Percentiles rank a stretch among this genome's conserved stretches.
These are phyloP conservation scores for Sebastes variabilis DNA, from an alignment of 2,797 vertebrate species.

Conservation along the genomic window DNA sequence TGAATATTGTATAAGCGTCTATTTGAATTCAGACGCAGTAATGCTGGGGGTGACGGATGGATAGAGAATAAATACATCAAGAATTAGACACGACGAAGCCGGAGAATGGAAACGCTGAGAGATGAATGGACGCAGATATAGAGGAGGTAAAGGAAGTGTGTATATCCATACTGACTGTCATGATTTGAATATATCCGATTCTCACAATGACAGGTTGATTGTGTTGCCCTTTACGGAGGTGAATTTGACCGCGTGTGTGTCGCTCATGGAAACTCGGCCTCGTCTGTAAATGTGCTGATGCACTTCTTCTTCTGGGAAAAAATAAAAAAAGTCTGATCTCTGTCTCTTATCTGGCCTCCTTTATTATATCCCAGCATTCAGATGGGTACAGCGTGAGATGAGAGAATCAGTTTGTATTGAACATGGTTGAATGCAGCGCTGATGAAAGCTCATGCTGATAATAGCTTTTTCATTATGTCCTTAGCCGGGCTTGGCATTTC, in stretches of 20 bases:
- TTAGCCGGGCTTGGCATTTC: constrained; percentile 65
- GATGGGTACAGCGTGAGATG: constrained; percentile 53
- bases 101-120: background rate
- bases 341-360: constrained; percentile 46
- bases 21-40: constrained; percentile 45
- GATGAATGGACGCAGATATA: background rate
- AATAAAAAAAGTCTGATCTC: constrained; percentile 31
- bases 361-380: constrained; percentile 62
- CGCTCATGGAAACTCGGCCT: constrained; percentile 11
- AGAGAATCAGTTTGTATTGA: constrained; percentile 73
- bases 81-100: background rate
- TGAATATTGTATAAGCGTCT: constrained; percentile 50
- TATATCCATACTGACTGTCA: background rate
- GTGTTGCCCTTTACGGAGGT: background rate
- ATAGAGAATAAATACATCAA: constrained; percentile 20
- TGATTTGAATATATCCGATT: background rate
- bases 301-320: background rate
- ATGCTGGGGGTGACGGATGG: constrained; percentile 1
- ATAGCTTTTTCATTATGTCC: constrained; percentile 76
- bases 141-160: background rate
- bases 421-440: constrained; percentile 70
- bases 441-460: constrained; percentile 77
- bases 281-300: constrained; percentile 62
- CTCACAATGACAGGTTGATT: constrained; percentile 9
- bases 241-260: background rate